Base-by-base conservation (phyloP, 1,140 invertebrate genomes). In the Orchesella cincta region DNA sequence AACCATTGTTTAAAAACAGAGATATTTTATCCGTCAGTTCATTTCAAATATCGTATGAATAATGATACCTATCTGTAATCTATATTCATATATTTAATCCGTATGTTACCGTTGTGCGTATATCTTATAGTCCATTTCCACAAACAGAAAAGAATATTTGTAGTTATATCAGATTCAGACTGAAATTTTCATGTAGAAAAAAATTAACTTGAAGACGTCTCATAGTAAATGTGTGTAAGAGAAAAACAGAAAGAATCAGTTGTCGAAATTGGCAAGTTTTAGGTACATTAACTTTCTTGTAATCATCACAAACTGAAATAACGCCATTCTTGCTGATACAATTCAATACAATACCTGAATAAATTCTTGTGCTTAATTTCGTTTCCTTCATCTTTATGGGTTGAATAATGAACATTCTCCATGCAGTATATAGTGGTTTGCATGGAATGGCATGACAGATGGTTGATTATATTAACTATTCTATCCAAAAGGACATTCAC, bases 41-140 rank as follows among this genome's bases (percentile, higher is more conserved):
- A 28, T 26, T 18, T 62, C 23, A 62, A 12, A n/a, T n/a, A 5
- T 62, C 8, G 16, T 18, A 62, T 5, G 12, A 26, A 62, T 14
- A 62, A 62, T n/a, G 5, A 62, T 62, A 18, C 23, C 20, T 46
- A 46, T 46, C 8, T 62, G 23, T 26, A 18, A 28, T 12, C 26
- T 62, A 62, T n/a, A 62, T 62, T 33, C 12, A 16, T 31, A 67
- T 67, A 67, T 67, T 67, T 67, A 67, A 67, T 67, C 62, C n/a
- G 62, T 67, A 67, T 67, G 62, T 67, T 67, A 67, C 62, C 62
- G 62, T 67, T 29, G n/a, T n/a, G n/a, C n/a, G n/a, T 67, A 67
- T 67, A 12, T 67, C 62, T 31, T 31, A 67, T 67, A 67, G 62
- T 67, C 62, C 62, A 31, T 2, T 67, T 33, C 33, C 62, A 12